phyloP scores from a whole-genome alignment of 2,113 vertebrate species.

The Redunca redunca region DNA sequence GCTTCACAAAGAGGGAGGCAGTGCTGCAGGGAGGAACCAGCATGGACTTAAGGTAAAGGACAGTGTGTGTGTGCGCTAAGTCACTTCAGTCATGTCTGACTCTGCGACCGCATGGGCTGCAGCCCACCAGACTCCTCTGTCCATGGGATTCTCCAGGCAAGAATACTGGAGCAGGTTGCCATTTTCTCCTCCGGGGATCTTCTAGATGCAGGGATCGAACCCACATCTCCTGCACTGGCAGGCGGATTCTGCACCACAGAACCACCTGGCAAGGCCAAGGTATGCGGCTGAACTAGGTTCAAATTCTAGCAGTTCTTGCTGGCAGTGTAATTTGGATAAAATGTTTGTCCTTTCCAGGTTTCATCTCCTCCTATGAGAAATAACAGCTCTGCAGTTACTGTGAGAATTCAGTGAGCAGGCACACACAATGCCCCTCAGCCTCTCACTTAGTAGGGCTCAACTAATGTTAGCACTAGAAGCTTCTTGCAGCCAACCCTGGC shows the following conservation, averaged over 20 bases:
- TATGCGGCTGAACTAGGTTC: not conserved
- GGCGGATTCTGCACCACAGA: not conserved
- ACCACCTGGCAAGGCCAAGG: not conserved
- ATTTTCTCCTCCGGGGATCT: not conserved
- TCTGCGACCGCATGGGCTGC: accelerated
- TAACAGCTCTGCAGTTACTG: not conserved
- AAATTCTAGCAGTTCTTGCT: not conserved
- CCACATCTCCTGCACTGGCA: not conserved
- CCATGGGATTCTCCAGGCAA: not conserved
- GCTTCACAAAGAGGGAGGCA: not conserved
- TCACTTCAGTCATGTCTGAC: not conserved
- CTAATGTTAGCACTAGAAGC: not conserved
- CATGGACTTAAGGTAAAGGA: not conserved
- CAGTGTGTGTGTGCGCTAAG: not conserved
- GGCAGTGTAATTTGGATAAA: not conserved
- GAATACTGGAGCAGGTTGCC: not conserved
- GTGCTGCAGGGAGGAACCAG: not conserved
- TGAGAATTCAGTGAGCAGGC: not conserved
- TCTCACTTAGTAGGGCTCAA: not conserved
- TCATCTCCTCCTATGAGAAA: not conserved
- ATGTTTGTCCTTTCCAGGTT: not conserved
- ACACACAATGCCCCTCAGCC: not conserved
- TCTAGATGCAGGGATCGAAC: not conserved
- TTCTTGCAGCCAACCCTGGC: not conserved
- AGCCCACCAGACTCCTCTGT: not conserved